Base-by-base conservation (phyloP, 2,113 vertebrate genomes). In the Redunca redunca region DNA sequence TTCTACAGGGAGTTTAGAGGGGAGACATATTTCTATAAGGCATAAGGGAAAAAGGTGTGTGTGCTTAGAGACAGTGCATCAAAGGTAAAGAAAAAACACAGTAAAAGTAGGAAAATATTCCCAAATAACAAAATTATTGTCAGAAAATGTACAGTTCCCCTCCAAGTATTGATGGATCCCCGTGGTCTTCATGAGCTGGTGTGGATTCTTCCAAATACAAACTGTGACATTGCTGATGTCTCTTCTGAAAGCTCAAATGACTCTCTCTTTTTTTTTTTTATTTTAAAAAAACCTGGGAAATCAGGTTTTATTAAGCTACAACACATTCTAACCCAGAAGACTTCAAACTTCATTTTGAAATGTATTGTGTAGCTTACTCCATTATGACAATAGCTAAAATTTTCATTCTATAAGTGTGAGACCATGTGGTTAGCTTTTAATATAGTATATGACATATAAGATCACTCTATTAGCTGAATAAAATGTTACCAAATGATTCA, bases 261-360 rank as follows among this genome's bases (percentile, higher is more conserved):
- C 11, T 60, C 17, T 21, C 30, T 6, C 46, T 36, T 36, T 30
- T 36, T 57, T 10, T 21, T 55, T 55, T 21, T 25, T 11, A 30
- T 96, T 88, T 88, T 7, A 40, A 89, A 55, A 40, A 40, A 40
- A 40, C 40, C 40, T 89, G 90, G 50, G 43, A 90, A 94, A 92
- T 90, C 58, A 78, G 23, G 81, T 94, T 90, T 94, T 91, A 92
- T 93, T 77, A 91, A 92, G 26, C 55, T 91, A 64, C 94, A 94
- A 67, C 36, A 87, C 33, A 10, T 64, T 94, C 55, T 55, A 92
- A 85, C 26, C 33, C 28, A 82, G 48, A 95, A 94, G 77, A 94
- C 48, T 88, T 84, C 84, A 95, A 78, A 46, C 78, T 92, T 60
- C 5, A 21, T 88, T 95, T 93, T 96, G 58, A 96, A 81, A 48